A percentile compares a stretch with the other conserved stretches of the same genome.
Evolutionary conservation across 2,113 vertebrate genomes (phyloP).

Genomic region (Axis porcinus): DNA sequence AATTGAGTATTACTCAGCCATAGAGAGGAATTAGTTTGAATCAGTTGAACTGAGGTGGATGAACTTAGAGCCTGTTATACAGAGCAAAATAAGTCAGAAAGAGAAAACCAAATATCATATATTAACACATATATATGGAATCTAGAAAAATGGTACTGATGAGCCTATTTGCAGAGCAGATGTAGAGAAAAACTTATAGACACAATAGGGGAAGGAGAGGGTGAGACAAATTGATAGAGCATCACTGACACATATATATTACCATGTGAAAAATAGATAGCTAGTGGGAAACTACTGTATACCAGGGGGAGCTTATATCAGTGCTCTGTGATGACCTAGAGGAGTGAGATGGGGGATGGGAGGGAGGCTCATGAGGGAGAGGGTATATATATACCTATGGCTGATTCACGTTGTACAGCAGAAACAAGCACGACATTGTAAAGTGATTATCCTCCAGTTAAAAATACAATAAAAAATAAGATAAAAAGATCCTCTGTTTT

Average conservation of each 20-base stretch:
- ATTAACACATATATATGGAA: background rate
- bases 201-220: background rate
- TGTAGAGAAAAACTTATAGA: background rate
- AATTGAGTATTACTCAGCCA: background rate
- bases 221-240: background rate
- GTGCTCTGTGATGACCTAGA: background rate
- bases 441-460: background rate
- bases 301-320: background rate
- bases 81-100: background rate
- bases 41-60: background rate
- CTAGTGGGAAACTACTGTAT: background rate
- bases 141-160: background rate
- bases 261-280: background rate
- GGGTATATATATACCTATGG: background rate
- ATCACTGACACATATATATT: background rate
- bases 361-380: background rate
- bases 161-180: background rate
- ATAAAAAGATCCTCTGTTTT: background rate
- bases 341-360: background rate
- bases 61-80: background rate
- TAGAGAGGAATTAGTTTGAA: background rate
- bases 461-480: too few relatives aligned
- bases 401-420: background rate
- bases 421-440: background rate
- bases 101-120: background rate